Evolutionary conservation across 1,140 invertebrate species (phyloP), one percentile per base, ranked within the genome.

Genomic region (Camponotus vicinus): DNA sequence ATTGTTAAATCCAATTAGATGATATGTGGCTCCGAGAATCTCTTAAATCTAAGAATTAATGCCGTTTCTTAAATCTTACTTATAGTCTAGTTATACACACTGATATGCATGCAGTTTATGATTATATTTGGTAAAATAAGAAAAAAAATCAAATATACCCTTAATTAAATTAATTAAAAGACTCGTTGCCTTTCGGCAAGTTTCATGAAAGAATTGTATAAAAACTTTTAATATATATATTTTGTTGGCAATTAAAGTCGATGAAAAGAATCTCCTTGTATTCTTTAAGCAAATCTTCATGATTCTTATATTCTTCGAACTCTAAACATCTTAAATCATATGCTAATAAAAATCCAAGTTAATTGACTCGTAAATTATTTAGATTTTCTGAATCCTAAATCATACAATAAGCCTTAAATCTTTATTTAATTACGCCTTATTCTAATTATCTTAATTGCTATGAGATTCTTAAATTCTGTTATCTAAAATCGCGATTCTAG

Each of bases 311-410:
- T 42, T 4, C 11, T 27, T 70, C 13, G 1, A 52, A 52, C 77
- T 37, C 1, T 67, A 55, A 37, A 67, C 59, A 57, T 5, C 32
- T 52, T 79, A 57, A 69, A 69, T 69, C 27, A 69, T 11, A 34
- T 13, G 3, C 27, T 59, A 82, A 70, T 70, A 32, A 45, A 70
- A 57, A 80, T 42, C 3, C 15, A 59, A 11, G 0, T 42, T 42
- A 70, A 70, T 70, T 42, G n/a, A n/a, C n/a, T 61, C 32, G 0
- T 34, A 73, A 9, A 73, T 49, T 82, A 83, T 37, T 79, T 52
- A 37, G 1, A 79, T 37, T 66, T 77, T 5, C 8, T 13, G 49
- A 3, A 55, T 55, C 34, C 52, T 70, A 40, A 79, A 13, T 61
- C 15, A n/a, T 42, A 3, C 40, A n/a, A 1, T 73, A 15, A 52